Percentiles rank a stretch among this genome's conserved stretches.
Evolutionary conservation across 1,140 invertebrate species (phyloP).

Genomic region (Drosophila novamexicana): DNA sequence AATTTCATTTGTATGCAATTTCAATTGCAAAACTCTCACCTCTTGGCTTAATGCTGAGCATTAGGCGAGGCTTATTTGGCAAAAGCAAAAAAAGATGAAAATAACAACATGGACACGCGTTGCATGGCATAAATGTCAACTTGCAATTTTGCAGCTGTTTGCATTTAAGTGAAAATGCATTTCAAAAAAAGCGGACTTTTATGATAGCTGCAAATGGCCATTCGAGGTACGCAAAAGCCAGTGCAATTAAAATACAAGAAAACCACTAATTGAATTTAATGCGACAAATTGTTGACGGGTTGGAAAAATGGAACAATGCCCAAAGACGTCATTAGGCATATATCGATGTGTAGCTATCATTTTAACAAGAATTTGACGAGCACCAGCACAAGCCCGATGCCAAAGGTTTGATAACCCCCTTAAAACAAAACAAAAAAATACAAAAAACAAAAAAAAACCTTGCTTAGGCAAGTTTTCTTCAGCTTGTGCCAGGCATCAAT

Average conservation of each 20-base stretch:
- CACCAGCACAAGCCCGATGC: slow-evolving; percentile 29
- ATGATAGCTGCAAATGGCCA: slow-evolving; percentile 41
- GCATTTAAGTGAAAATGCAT: slow-evolving; percentile 69
- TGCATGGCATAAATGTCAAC: slow-evolving; percentile 34
- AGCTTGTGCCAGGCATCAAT: slow-evolving; percentile 40
- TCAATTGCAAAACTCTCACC: slow-evolving; percentile 67
- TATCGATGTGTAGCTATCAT: slow-evolving; percentile 13
- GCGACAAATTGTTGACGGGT: slow-evolving; percentile 41
- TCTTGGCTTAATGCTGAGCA: slow-evolving; percentile 13
- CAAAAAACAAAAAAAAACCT: no score
- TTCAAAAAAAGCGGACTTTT: slow-evolving; percentile 48
- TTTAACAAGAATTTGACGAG: slow-evolving; percentile 31
- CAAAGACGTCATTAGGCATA: slow-evolving; percentile 12
- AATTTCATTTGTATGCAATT: slow-evolving; percentile 33
- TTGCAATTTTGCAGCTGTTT: slow-evolving; percentile 39
- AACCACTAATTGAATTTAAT: slow-evolving; percentile 42
- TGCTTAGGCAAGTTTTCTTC: neutral
- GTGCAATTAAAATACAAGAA: slow-evolving; percentile 12
- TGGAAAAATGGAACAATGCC: slow-evolving; percentile 6
- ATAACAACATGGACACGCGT: slow-evolving; percentile 22
- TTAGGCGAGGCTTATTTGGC: slow-evolving; percentile 16
- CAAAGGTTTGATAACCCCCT: slow-evolving; percentile 60
- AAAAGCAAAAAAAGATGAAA: slow-evolving; percentile 27
- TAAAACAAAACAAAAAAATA: no score
- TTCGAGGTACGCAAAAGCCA: slow-evolving; percentile 40